Conservation (phyloP, 2,113 vertebrate species). For the Plecotus auritus region DNA sequence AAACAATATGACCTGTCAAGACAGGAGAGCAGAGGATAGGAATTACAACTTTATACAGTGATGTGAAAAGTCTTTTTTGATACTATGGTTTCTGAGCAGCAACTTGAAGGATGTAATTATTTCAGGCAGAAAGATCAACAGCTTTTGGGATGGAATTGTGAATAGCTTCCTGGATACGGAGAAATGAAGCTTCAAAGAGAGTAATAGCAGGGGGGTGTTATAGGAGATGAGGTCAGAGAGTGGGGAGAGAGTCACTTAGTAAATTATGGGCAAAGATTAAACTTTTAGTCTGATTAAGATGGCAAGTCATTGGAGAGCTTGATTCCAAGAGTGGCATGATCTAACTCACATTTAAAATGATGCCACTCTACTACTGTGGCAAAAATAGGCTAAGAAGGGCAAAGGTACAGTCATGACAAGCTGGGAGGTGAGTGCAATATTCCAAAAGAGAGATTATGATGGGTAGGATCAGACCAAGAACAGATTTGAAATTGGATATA, state of each 20-base stretch:
- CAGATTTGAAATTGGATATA: neutral
- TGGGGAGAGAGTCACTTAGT: neutral
- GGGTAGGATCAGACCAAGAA: neutral
- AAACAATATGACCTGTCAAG: neutral
- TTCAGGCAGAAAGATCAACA: neutral
- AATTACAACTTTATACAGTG: neutral
- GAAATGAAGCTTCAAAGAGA: neutral
- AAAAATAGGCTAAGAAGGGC: neutral
- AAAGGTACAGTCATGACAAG: neutral
- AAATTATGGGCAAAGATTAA: neutral
- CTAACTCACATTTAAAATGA: neutral
- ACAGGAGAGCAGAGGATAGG: rapidly evolving
- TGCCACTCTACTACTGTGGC: neutral
- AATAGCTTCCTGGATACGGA: neutral
- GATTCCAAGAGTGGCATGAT: neutral
- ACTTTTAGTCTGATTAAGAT: neutral
- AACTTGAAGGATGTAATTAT: neutral
- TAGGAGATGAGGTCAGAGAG: neutral
- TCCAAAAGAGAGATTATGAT: neutral
- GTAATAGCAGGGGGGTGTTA: neutral
- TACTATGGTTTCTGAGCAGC: neutral
- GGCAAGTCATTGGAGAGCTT: neutral
- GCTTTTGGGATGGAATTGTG: neutral
- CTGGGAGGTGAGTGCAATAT: neutral
- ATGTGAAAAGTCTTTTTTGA: neutral